phyloP scores from a whole-genome alignment of 2,113 vertebrate genomes.

The Miniopterus natalensis region DNA sequence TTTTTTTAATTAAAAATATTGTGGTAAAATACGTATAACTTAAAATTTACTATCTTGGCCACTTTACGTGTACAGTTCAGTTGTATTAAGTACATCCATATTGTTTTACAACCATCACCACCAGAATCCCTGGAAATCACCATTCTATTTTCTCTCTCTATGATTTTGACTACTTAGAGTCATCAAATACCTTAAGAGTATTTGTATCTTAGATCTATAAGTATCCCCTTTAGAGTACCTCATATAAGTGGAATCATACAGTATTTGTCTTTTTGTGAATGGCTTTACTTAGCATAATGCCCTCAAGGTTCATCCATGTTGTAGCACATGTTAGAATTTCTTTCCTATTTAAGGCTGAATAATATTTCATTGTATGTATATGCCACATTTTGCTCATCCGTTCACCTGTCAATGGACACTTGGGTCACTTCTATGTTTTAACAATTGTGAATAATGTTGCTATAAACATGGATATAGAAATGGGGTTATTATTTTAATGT shows the following conservation, averaged over 20 bases:
- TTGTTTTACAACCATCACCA: background rate
- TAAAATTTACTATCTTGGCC: background rate
- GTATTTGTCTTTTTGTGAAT: background rate
- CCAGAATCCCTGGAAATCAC: background rate
- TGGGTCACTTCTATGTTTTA: background rate
- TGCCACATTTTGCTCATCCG: background rate
- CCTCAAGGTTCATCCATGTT: background rate
- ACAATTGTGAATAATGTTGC: background rate
- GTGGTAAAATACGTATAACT: background rate
- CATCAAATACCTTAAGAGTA: background rate
- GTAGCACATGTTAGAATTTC: background rate
- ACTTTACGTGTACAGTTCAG: background rate
- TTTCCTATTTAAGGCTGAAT: slow-evolving; percentile 22
- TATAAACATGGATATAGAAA: background rate
- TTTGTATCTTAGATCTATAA: background rate
- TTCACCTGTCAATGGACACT: background rate
- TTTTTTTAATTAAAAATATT: slow-evolving; percentile 46
- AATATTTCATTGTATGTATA: background rate
- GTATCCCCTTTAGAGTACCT: background rate
- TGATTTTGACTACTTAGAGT: background rate
- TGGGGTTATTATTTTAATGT: background rate
- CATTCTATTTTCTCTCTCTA: slow-evolving; percentile 1
- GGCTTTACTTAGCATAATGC: background rate
- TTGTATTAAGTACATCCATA: background rate
- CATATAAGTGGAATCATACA: background rate